Evolutionary conservation across 2,113 vertebrate genomes (phyloP).

Genomic region (Aegotheles bennettii): DNA sequence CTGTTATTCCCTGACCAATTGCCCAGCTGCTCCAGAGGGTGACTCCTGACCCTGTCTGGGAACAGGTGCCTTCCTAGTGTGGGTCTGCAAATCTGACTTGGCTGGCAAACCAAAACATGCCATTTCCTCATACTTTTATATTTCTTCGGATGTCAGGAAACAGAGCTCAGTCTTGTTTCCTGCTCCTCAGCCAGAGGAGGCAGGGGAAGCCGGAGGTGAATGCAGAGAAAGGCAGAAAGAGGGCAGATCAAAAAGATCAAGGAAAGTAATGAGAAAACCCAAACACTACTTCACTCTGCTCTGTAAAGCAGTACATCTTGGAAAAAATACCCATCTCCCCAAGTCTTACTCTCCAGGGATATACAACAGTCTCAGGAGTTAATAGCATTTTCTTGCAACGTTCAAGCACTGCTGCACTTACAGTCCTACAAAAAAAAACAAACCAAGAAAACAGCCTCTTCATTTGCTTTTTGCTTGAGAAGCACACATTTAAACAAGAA

Average conservation of each 20-base stretch:
- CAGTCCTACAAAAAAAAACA: neutral
- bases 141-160: constrained; percentile 36
- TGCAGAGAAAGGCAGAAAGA: constrained; percentile 18
- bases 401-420: neutral
- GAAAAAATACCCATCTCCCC: neutral
- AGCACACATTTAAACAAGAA: neutral
- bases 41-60: neutral
- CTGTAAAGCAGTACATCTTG: neutral
- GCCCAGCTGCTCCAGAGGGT: neutral
- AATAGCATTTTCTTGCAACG: neutral
- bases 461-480: neutral
- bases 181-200: neutral
- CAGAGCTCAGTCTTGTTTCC: constrained; percentile 34
- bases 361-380: neutral
- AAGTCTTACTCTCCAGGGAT: neutral
- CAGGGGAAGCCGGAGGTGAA: neutral
- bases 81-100: neutral
- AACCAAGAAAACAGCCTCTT: neutral
- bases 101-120: neutral
- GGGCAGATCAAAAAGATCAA: constrained; percentile 11
- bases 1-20: neutral
- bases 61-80: constrained; percentile 22
- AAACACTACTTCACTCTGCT: neutral
- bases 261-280: neutral
- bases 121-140: neutral